Percentiles rank a stretch among this genome's conserved stretches.
Evolutionary conservation across 2,888 invertebrate genomes (phyloP).

Genomic region (Noctua fimbriata): DNA sequence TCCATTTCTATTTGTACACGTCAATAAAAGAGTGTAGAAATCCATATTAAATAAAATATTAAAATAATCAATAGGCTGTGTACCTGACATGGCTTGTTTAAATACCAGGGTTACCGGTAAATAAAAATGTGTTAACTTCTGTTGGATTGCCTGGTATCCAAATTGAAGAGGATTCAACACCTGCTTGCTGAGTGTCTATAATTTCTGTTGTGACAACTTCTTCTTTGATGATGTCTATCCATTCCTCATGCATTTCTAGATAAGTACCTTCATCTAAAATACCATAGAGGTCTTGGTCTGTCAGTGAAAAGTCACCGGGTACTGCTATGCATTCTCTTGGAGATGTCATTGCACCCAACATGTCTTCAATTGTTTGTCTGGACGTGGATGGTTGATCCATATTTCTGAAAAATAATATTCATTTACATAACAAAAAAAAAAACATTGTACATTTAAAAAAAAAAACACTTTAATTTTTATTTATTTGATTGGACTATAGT

Average conservation of each 20-base stretch:
- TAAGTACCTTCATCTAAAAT: conserved; percentile 18
- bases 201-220: conserved; percentile 14
- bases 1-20: too few relatives aligned
- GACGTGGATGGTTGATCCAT: conserved; percentile 22
- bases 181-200: conserved; percentile 18
- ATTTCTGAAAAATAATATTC: conserved; percentile 17
- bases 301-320: conserved; percentile 12
- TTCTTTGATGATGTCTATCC: conserved; percentile 13
- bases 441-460: conserved; percentile 1
- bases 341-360: conserved; percentile 22
- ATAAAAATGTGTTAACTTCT: conserved; percentile 47
- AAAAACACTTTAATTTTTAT: background rate
- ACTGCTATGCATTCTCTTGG: conserved; percentile 20
- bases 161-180: conserved; percentile 14
- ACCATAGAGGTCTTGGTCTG: conserved; percentile 20
- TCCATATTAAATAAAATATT: too few relatives aligned
- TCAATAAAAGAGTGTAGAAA: too few relatives aligned
- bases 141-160: conserved; percentile 25
- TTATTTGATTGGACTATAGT: conserved; percentile 7
- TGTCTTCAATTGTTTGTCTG: conserved; percentile 20
- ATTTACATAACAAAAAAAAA: conserved; percentile 11
- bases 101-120: conserved; percentile 54
- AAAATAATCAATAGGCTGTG: too few relatives aligned
- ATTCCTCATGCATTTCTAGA: conserved; percentile 11
- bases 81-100: conserved; percentile 31